Evolutionary conservation across 2,797 vertebrate genomes (phyloP), one percentile per base, ranked within the genome.

Genomic region (Taenioides sp.): DNA sequence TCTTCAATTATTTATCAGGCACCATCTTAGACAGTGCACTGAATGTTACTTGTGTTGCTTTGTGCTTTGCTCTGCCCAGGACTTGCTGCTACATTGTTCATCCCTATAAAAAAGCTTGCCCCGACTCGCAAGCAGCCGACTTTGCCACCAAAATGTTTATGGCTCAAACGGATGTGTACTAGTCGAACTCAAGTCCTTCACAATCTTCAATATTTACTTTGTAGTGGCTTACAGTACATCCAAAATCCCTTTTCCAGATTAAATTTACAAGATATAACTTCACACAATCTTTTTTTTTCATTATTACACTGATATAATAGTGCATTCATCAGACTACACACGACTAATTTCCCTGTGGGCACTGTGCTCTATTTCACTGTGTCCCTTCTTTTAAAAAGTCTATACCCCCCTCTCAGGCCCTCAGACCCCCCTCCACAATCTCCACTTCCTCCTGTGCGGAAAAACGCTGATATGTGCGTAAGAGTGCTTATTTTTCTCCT

Each of bases 271-370:
- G 72, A 72, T 75, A 81, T 78, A 79, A 77, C 66, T 82, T 87
- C 76, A 89, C 82, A 85, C 86, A 86, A 84, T 91, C 75, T 57
- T 67, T 81, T 57, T 67, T 76, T 81, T 82, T 78, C 66, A 76
- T 88, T 79, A 85, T 85, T 86, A 71, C 81, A 80, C 69, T 81
- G 85, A 91, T 86, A 93, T 91, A 93, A 91, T 92, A 82, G 88
- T 81, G 86, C 90, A 92, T 93, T 93, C 89, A 92, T 90, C 82
- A 86, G 78, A 73, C 84, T 81, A 87, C 91, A 87, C 87, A 92
- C 89, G 82, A 84, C 89, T 93, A 92, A 93, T 93, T 93, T 93
- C 89, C 92, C 92, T 91, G 88, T 89, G 90, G 92, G 91, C 90
- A 91, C 84, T 72, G 77, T 89, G 89, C 88, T 93, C 92, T 77